Conservation (phyloP, 2,797 vertebrate species). For the Chanos chanos region DNA sequence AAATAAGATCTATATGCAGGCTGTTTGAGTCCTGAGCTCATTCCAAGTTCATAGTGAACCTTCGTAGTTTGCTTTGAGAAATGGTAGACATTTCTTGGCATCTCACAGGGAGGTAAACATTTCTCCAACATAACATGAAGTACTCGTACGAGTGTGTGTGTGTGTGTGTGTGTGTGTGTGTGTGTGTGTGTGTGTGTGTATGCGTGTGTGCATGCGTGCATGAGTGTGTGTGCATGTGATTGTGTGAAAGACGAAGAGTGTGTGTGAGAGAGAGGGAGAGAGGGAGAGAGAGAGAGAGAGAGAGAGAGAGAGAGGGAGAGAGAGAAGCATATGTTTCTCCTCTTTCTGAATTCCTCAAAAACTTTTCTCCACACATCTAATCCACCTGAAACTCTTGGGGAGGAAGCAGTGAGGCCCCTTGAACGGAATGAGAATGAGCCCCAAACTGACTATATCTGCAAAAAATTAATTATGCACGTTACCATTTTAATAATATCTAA, state of each 20-base stretch:
- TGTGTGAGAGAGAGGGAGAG: not conserved
- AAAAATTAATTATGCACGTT: constrained; percentile 73
- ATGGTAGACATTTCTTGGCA: too few relatives aligned
- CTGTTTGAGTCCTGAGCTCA: constrained; percentile 3
- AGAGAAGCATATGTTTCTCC: not conserved
- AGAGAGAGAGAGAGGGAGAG: too few relatives aligned
- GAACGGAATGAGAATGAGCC: constrained; percentile 39
- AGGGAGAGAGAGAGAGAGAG: not conserved
- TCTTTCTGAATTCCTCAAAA: constrained; percentile 4
- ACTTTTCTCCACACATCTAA: constrained; percentile 31
- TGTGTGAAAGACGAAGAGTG: not conserved
- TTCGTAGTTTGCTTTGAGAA: constrained; percentile 6
- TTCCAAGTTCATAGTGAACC: constrained; percentile 10
- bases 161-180: too few relatives aligned
- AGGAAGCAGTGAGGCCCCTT: constrained; percentile 10
- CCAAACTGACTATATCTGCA: constrained; percentile 59
- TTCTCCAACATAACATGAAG: too few relatives aligned
- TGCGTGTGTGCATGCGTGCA: constrained; percentile 1
- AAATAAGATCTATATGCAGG: constrained; percentile 11
- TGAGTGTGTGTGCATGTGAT: constrained; percentile 1
- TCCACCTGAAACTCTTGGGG: constrained; percentile 17
- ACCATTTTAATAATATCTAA: constrained; percentile 63
- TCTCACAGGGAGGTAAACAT: too few relatives aligned
- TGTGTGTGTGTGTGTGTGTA: constrained; percentile 2
- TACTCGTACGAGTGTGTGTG: too few relatives aligned